Base-by-base conservation (phyloP, 1,140 invertebrate species). In the Atta colombica region DNA sequence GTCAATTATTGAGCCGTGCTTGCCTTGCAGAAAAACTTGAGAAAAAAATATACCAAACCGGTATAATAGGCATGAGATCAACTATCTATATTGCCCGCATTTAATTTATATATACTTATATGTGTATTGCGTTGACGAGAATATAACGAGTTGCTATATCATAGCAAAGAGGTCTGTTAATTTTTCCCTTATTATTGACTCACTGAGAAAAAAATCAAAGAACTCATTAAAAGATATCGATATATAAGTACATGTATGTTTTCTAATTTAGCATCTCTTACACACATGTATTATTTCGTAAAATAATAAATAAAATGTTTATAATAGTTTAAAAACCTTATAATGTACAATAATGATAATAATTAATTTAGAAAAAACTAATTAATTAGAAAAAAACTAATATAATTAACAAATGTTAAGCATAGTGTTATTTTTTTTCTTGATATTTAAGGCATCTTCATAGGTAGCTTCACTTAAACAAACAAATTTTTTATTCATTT, bases 21-120 rank as follows among this genome's bases (percentile, higher is more conserved):
- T 14, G 21, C 35, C 5, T 8, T 12, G 18, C 3, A 39, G 16
- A 71, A 45, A 39, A 28, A 71, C 51, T 58, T 81, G 35, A n/a
- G 8, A n/a, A 10, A 16, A 60, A 72, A 72, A 71, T 39, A 10
- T 8, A 25, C 21, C 49, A 81, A 81, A 81, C 78, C 78, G 78
- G 78, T 72, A 71, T 81, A 45, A 81, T 68, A 55, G n/a, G 25
- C 78, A 25, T 45, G 25, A 71, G 39, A 72, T 71, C 8, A 68
- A 14, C 63, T 45, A 66, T 75, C 51, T 14, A 21, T 18, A 74
- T 55, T n/a, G 6, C 28, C 12, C 18, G n/a, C 8, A 81, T 71
- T 35, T 81, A 35, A 71, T 81, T 71, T 81, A 58, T 81, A 58
- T 53, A n/a, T 14, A 68, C 35, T 39, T 45, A 68, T n/a, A 3